Evolutionary conservation across 2,113 vertebrate species (phyloP).

Genomic region (Oophaga pumilio): DNA sequence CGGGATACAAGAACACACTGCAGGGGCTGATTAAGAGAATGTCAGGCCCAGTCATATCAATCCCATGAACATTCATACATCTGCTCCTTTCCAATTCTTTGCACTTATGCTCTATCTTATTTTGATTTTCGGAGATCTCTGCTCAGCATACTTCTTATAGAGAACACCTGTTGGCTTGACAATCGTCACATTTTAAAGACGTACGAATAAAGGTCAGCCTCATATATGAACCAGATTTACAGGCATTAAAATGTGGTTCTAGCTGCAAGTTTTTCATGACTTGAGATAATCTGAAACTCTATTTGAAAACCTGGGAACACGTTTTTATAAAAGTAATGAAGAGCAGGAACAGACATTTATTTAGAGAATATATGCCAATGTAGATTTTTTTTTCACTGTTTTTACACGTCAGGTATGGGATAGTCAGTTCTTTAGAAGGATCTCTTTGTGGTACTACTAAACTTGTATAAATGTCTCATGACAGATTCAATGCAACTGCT

Average conservation of each 20-base stretch:
- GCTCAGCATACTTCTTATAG: constrained; percentile 31
- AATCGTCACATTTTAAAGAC: constrained; percentile 32
- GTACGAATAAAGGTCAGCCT: constrained; percentile 39
- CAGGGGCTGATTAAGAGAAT: constrained; percentile 31
- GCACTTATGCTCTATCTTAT: constrained; percentile 36
- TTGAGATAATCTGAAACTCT: constrained; percentile 25
- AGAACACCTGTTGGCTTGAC: constrained; percentile 34
- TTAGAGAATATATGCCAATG: background rate
- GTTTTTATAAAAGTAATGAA: constrained; percentile 8
- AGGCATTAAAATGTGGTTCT: constrained; percentile 26
- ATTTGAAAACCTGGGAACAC: constrained; percentile 9
- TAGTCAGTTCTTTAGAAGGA: background rate
- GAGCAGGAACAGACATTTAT: background rate
- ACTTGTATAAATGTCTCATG: background rate
- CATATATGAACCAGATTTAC: constrained; percentile 49
- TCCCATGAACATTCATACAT: constrained; percentile 52
- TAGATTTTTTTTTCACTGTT: background rate
- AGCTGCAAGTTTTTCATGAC: constrained; percentile 20
- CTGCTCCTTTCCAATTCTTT: constrained; percentile 52
- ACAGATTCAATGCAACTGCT: background rate
- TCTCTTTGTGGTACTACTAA: background rate
- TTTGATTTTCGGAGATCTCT: constrained; percentile 45
- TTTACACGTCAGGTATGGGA: background rate
- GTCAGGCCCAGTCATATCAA: background rate
- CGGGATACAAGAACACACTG: constrained; percentile 40